phyloP scores from a whole-genome alignment of 1,140 invertebrate genomes.

The Ceratosolen solmsi region DNA sequence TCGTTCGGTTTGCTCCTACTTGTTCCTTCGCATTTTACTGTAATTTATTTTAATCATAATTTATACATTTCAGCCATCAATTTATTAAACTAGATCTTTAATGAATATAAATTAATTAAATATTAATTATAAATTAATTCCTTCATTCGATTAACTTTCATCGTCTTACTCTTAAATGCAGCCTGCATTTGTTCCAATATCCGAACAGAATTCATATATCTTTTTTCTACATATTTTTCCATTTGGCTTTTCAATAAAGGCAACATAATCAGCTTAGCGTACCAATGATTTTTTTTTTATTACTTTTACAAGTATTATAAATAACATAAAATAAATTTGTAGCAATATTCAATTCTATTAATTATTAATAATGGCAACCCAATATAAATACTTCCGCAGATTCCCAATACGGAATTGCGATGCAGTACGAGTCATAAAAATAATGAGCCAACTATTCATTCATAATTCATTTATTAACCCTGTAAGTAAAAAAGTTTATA shows the following conservation, averaged over 20 bases:
- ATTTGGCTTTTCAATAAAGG: not conserved
- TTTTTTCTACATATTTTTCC: not conserved
- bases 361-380: not conserved
- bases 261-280: not conserved
- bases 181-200: not conserved
- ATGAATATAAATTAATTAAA: constrained; percentile 13
- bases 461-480: too few species aligned
- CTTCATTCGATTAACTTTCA: not conserved
- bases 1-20: not conserved
- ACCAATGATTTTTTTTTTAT: not conserved
- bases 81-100: not conserved
- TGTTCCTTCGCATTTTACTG: not conserved
- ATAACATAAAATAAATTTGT: not conserved
- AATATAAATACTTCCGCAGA: not conserved
- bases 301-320: not conserved
- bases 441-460: too few species aligned
- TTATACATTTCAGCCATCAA: not conserved
- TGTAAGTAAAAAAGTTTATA: too few species aligned
- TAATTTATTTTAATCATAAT: not conserved
- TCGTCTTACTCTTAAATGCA: not conserved
- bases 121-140: not conserved
- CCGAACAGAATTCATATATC: too few species aligned
- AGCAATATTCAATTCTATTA: not conserved
- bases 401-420: too few species aligned
- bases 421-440: too few species aligned